phyloP scores from a whole-genome alignment of 2,888 invertebrate species.

The Chromoteleia sp. region DNA sequence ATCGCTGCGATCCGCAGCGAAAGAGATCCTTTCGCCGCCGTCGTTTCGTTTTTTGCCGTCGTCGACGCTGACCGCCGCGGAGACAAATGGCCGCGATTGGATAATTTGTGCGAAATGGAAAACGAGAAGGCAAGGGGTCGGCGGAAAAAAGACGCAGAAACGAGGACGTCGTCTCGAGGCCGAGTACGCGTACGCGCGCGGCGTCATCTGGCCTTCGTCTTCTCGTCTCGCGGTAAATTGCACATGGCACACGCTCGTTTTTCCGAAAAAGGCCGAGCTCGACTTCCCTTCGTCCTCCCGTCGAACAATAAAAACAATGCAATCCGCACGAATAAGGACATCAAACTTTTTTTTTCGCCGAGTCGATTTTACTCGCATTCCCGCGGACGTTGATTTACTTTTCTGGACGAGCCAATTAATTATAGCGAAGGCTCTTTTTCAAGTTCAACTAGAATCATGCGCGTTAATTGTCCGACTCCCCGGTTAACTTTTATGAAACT shows the following conservation, averaged over 20 bases:
- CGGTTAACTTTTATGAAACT: slow-evolving; percentile 17
- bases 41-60: slow-evolving; percentile 12
- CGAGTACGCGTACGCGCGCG: slow-evolving; percentile 45
- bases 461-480: slow-evolving; percentile 42
- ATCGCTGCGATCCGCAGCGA: too few species aligned
- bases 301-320: slow-evolving; percentile 64
- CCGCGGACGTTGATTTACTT: slow-evolving; percentile 64
- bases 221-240: slow-evolving; percentile 67
- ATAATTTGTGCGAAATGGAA: slow-evolving; percentile 63
- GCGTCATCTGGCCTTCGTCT: slow-evolving; percentile 74
- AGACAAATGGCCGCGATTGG: slow-evolving; percentile 53
- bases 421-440: slow-evolving; percentile 53
- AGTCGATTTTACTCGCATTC: slow-evolving; percentile 65
- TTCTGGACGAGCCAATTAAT: slow-evolving; percentile 65
- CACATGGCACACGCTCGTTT: slow-evolving; percentile 69
- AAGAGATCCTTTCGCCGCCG: too few species aligned
- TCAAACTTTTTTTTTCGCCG: slow-evolving; percentile 53
- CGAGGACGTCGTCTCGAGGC: slow-evolving; percentile 67
- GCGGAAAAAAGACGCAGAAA: slow-evolving; percentile 55
- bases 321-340: slow-evolving; percentile 66
- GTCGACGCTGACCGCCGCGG: slow-evolving; percentile 6
- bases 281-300: slow-evolving; percentile 28
- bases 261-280: slow-evolving; percentile 70
- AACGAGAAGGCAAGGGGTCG: slow-evolving; percentile 44
- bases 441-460: slow-evolving; percentile 54